phyloP scores from a whole-genome alignment of 2,797 vertebrate species.

The Hydrocynus forskahlii region DNA sequence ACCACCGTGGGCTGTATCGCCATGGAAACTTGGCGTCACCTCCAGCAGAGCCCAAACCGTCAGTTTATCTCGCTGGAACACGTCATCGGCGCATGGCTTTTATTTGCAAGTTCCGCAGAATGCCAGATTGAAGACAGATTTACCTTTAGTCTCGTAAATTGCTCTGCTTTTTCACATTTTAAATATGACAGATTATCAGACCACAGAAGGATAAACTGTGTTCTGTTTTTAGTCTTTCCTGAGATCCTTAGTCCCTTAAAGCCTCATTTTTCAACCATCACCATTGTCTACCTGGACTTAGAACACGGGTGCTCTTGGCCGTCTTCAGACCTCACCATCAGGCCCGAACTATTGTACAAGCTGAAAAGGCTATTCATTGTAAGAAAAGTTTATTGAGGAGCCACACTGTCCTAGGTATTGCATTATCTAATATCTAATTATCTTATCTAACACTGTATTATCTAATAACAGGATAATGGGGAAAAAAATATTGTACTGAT shows the following conservation, averaged over 20 bases:
- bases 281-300: not conserved
- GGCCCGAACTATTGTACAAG: conserved; percentile 13
- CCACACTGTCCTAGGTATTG: no score
- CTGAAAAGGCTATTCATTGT: not conserved
- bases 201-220: conserved; percentile 21
- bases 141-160: not conserved
- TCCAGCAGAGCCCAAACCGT: conserved; percentile 5
- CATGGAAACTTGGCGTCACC: conserved; percentile 40
- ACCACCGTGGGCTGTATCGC: conserved; percentile 6
- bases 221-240: conserved; percentile 1
- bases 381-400: no score
- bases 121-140: not conserved
- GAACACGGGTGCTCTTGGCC: not conserved
- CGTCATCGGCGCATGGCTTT: conserved; percentile 6
- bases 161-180: not conserved
- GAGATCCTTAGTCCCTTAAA: not conserved
- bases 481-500: no score
- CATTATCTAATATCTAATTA: no score
- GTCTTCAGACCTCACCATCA: not conserved
- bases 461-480: no score
- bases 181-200: conserved; percentile 24
- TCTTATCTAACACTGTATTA: no score
- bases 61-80: conserved; percentile 2
- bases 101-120: conserved; percentile 4
- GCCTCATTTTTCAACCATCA: conserved; percentile 2